Evolutionary conservation across 2,797 vertebrate species (phyloP).

Genomic region (Eulemur coronatus): DNA sequence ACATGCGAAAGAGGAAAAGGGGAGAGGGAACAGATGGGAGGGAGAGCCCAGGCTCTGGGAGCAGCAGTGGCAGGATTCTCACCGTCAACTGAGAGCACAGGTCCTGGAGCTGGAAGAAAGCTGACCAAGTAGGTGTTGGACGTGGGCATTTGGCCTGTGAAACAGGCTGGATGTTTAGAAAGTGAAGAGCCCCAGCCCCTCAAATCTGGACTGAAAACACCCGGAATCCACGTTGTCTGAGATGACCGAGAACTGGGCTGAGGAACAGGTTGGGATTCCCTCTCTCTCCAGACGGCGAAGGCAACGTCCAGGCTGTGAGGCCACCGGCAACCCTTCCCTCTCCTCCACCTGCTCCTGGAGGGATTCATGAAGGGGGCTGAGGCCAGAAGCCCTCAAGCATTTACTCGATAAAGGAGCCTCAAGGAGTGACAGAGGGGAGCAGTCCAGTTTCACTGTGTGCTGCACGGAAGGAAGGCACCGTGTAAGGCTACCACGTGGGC

Average conservation of each 20-base stretch:
- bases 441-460: not conserved
- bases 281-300: not conserved
- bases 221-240: not conserved
- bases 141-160: not conserved
- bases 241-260: not conserved
- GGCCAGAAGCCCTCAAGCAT: not conserved
- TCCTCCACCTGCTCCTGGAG: not conserved
- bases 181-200: not conserved
- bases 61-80: not conserved
- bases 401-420: not conserved
- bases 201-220: not conserved
- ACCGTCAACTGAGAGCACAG: not conserved
- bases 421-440: not conserved
- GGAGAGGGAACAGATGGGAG: not conserved
- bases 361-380: not conserved
- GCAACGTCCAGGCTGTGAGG: not conserved
- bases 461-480: not conserved
- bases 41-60: not conserved
- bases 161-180: not conserved
- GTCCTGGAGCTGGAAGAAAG: not conserved
- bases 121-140: not conserved
- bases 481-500: not conserved
- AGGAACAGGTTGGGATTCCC: not conserved
- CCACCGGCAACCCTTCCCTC: not conserved
- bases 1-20: not conserved